phyloP scores from a whole-genome alignment of 2,888 invertebrate genomes.

The Portevinia maculata region DNA sequence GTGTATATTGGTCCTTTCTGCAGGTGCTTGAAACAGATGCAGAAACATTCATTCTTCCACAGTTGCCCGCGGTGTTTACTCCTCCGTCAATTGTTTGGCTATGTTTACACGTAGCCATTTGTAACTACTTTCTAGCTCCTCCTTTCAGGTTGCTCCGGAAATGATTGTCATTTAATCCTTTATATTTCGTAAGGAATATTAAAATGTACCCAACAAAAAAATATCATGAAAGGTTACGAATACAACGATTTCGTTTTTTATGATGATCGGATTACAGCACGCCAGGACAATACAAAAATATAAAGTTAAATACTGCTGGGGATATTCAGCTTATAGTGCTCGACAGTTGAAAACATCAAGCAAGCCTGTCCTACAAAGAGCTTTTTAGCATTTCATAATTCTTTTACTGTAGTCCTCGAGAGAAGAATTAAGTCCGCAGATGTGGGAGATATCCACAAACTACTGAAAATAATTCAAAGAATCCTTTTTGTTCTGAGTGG shows the following conservation, averaged over 20 bases:
- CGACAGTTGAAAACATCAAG: conserved; percentile 12
- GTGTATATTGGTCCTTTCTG: conserved; percentile 24
- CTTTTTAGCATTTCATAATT: background rate
- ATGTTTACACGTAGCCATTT: background rate
- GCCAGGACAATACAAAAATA: background rate
- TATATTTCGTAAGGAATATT: background rate
- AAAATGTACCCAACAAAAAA: background rate
- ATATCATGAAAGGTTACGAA: background rate
- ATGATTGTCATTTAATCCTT: background rate
- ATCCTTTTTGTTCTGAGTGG: background rate
- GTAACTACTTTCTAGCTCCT: no score
- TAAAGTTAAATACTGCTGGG: background rate
- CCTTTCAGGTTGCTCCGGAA: no score
- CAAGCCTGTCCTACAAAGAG: conserved; percentile 14
- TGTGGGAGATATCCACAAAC: conserved; percentile 38
- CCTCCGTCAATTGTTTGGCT: background rate
- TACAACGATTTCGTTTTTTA: conserved; percentile 11
- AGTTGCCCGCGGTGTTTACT: background rate
- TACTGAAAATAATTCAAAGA: background rate
- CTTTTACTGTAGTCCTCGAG: conserved; percentile 29
- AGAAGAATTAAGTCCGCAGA: conserved; percentile 27
- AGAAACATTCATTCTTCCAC: background rate
- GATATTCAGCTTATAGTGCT: conserved; percentile 1
- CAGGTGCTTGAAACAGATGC: background rate
- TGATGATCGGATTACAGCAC: background rate